Evolutionary conservation across 2,888 invertebrate species (phyloP).

Genomic region (Cheilosia soror): DNA sequence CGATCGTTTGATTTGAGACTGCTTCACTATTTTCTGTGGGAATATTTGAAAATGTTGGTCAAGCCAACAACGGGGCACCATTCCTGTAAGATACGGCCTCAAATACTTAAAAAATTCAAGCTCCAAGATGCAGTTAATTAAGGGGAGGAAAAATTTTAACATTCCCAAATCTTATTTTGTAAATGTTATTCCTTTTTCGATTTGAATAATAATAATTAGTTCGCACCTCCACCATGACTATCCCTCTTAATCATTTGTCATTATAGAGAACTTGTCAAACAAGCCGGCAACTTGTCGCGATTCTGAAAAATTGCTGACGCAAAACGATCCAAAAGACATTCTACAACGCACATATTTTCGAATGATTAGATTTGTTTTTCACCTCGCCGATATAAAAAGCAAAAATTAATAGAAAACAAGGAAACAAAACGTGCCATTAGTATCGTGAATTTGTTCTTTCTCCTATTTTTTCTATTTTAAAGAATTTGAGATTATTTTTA

Average conservation of each 20-base stretch:
- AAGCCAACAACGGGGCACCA: no score
- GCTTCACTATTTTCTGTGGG: no score
- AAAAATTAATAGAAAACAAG: background rate
- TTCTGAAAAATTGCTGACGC: conserved; percentile 8
- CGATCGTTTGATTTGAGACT: no score
- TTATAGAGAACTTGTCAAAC: background rate
- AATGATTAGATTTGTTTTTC: conserved; percentile 16
- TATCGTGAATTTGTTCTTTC: conserved; percentile 41
- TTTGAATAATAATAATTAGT: background rate
- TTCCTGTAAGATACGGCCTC: no score
- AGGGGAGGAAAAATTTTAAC: no score
- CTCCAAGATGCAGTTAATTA: no score
- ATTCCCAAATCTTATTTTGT: no score
- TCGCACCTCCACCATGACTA: background rate
- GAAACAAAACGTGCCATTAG: conserved; percentile 34
- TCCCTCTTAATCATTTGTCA: background rate
- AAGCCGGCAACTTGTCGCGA: background rate
- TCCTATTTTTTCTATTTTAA: conserved; percentile 33
- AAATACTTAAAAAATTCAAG: no score
- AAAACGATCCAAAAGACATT: conserved; percentile 15
- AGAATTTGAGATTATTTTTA: conserved; percentile 7
- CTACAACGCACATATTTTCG: background rate
- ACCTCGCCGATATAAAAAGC: background rate
- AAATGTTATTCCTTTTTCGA: no score
- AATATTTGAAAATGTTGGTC: no score